Evolutionary conservation across 2,888 invertebrate genomes (phyloP).

Genomic region (Cremastinae sp.): DNA sequence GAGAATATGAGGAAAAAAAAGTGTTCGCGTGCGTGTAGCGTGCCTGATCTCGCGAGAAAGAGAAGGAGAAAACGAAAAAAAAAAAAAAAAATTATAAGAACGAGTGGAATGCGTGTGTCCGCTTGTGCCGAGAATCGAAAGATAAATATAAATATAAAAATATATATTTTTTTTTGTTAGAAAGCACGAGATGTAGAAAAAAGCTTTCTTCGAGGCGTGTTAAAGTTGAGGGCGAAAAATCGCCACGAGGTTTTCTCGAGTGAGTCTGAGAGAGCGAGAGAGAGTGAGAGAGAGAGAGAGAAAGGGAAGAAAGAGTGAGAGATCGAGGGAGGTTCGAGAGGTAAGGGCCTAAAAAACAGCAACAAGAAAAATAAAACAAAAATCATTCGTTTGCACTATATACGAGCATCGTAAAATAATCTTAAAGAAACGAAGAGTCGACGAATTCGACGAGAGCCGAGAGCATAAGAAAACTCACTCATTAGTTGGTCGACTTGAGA

Average conservation of each 20-base stretch:
- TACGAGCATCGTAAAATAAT: slow-evolving; percentile 11
- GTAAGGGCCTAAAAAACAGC: slow-evolving; percentile 58
- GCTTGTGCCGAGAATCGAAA: slow-evolving; percentile 43
- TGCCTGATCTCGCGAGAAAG: neutral
- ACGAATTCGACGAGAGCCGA: slow-evolving; percentile 10
- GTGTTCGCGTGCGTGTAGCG: slow-evolving; percentile 24
- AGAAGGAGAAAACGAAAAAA: slow-evolving; percentile 23
- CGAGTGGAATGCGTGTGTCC: slow-evolving; percentile 24
- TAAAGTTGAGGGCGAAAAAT: slow-evolving; percentile 46
- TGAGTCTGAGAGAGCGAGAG: slow-evolving; percentile 32
- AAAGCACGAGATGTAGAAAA: slow-evolving; percentile 48
- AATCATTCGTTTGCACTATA: slow-evolving; percentile 44
- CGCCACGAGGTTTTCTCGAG: slow-evolving; percentile 32
- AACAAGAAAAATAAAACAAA: too few relatives aligned
- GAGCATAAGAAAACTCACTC: slow-evolving; percentile 46
- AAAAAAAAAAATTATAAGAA: slow-evolving; percentile 25
- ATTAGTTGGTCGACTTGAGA: slow-evolving; percentile 40
- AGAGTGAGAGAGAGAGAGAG: slow-evolving; percentile 31
- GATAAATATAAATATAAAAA: slow-evolving; percentile 24
- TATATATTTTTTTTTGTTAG: slow-evolving; percentile 42
- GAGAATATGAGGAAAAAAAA: slow-evolving; percentile 32
- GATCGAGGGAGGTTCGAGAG: slow-evolving; percentile 52
- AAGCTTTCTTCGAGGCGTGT: slow-evolving; percentile 55
- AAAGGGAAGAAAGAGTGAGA: slow-evolving; percentile 31
- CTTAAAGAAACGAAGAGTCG: slow-evolving; percentile 18